Conservation (phyloP, 2,113 vertebrate genomes). For the Stigmatopora nigra region DNA sequence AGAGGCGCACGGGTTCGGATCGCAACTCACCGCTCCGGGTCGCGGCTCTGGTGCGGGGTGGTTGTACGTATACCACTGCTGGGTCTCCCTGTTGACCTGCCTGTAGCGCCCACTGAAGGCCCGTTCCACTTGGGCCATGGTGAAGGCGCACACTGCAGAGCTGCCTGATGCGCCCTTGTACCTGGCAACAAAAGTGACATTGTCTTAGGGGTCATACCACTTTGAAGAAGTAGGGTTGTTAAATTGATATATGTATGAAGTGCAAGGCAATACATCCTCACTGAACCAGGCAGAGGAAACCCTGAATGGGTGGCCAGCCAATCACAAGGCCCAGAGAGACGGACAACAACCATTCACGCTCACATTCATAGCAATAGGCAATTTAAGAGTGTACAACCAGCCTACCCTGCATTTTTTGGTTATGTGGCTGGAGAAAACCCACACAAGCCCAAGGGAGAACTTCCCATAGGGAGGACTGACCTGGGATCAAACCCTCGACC, state of each 20-base stretch:
- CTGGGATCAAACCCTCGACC: too few relatives aligned
- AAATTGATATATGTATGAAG: not conserved
- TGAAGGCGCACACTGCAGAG: conserved; percentile 88
- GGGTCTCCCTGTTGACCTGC: conserved; percentile 90
- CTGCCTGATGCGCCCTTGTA: conserved; percentile 80
- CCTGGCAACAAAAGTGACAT: conserved; percentile 55
- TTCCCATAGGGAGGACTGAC: too few relatives aligned
- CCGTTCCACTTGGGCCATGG: conserved; percentile 80
- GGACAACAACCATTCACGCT: too few relatives aligned
- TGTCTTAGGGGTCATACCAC: not conserved
- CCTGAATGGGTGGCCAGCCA: too few relatives aligned
- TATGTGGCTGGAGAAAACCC: too few relatives aligned
- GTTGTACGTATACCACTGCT: conserved; percentile 96
- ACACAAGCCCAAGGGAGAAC: too few relatives aligned
- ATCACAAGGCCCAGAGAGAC: too few relatives aligned
- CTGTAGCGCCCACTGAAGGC: conserved; percentile 85
- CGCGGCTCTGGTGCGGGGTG: conserved; percentile 79
- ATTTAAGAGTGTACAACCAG: too few relatives aligned
- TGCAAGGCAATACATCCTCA: too few relatives aligned
- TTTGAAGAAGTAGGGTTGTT: not conserved
- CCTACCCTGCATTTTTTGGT: too few relatives aligned
- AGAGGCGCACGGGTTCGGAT: not conserved
- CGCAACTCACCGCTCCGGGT: conserved; percentile 79
- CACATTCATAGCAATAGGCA: too few relatives aligned
- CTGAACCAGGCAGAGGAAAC: too few relatives aligned